phyloP scores from a whole-genome alignment of 1,140 invertebrate species.

The Drosophila nigromelanica region DNA sequence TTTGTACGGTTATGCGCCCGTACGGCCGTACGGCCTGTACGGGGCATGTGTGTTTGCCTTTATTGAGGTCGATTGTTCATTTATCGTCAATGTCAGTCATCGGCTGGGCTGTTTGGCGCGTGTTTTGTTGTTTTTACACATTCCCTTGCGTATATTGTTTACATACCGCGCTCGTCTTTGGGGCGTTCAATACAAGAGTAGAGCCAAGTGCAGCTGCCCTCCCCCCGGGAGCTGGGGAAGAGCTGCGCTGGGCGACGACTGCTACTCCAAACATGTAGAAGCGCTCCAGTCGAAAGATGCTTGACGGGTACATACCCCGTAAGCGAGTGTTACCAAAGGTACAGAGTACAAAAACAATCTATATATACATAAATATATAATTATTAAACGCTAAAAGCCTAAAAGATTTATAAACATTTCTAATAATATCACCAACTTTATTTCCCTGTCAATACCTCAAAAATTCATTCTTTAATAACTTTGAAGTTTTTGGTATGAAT shows the following conservation, averaged over 20 bases:
- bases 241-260: not conserved
- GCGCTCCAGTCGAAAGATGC: too few relatives aligned
- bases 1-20: not conserved
- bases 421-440: too few relatives aligned
- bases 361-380: too few relatives aligned
- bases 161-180: constrained; percentile 10
- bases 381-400: too few relatives aligned
- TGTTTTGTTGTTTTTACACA: constrained; percentile 75
- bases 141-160: constrained; percentile 61
- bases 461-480: too few relatives aligned
- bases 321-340: too few relatives aligned
- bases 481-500: too few relatives aligned
- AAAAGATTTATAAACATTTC: too few relatives aligned
- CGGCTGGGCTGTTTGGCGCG: constrained; percentile 64
- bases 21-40: not conserved
- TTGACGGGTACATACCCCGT: too few relatives aligned
- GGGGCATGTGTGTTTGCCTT: constrained; percentile 38
- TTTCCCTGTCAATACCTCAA: too few relatives aligned
- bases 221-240: not conserved
- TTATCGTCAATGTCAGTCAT: constrained; percentile 78
- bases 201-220: not conserved
- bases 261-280: not conserved
- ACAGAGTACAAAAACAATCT: too few relatives aligned
- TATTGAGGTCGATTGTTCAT: constrained; percentile 78
- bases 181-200: constrained; percentile 20